Percentiles rank a stretch among this genome's conserved stretches.
These are phyloP conservation scores for Zaprionus camerounensis DNA, from an alignment of 1,140 invertebrate species.

Conservation along the genomic window DNA sequence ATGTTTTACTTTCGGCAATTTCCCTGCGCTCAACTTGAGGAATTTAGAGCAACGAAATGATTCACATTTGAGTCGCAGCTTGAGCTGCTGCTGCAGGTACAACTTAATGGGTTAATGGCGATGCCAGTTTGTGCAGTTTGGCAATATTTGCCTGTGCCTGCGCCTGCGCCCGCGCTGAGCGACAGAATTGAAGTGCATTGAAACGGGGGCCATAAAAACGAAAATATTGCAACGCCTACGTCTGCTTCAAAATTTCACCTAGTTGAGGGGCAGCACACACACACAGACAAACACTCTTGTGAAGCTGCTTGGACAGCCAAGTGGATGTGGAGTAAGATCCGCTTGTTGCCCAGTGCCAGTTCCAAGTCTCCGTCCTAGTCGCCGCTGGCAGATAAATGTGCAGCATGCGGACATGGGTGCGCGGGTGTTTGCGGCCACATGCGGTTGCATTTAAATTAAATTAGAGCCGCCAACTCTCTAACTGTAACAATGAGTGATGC, in stretches of 20 bases:
- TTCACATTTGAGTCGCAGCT: conserved; percentile 35
- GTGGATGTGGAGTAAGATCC: conserved; percentile 64
- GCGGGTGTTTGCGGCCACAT: conserved; percentile 58
- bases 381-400: conserved; percentile 69
- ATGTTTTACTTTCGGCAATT: not conserved
- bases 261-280: conserved; percentile 17
- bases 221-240: conserved; percentile 73
- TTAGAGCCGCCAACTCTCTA: conserved; percentile 78
- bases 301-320: conserved; percentile 45
- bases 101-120: conserved; percentile 58
- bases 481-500: conserved; percentile 82
- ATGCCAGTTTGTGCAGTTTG: conserved; percentile 42
- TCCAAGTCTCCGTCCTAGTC: not conserved
- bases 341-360: conserved; percentile 45
- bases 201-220: conserved; percentile 67
- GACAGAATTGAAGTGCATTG: conserved; percentile 64
- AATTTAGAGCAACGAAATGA: conserved; percentile 5
- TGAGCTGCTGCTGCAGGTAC: conserved; percentile 31
- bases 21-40: not conserved
- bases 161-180: conserved; percentile 6
- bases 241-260: conserved; percentile 68
- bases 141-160: conserved; percentile 40
- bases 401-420: conserved; percentile 32
- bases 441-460: conserved; percentile 79
- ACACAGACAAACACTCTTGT: conserved; percentile 35